Evolutionary conservation across 2,888 invertebrate genomes (phyloP).

Genomic region (Drosophila longiperda): DNA sequence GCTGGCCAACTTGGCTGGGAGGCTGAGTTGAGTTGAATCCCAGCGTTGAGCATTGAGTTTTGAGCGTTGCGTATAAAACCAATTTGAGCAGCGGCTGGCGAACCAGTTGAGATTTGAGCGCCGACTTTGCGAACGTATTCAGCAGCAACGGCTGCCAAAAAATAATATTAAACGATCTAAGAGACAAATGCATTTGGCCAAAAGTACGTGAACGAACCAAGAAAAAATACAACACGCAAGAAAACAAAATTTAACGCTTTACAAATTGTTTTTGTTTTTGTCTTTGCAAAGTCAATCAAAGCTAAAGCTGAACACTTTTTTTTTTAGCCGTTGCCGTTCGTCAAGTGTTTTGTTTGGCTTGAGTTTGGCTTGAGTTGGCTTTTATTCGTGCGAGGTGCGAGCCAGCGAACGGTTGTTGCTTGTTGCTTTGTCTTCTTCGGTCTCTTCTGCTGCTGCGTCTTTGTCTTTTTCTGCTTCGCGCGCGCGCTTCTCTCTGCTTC

Average conservation of each 20-base stretch:
- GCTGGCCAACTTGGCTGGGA: slow-evolving; percentile 26
- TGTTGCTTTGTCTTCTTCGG: slow-evolving; percentile 69
- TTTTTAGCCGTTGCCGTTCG: slow-evolving; percentile 24
- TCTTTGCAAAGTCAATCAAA: slow-evolving; percentile 39
- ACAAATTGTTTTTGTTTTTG: slow-evolving; percentile 26
- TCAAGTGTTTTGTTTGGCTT: slow-evolving; percentile 72
- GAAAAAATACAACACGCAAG: neutral
- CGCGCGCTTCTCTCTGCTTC: slow-evolving; percentile 28
- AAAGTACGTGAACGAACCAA: slow-evolving; percentile 36
- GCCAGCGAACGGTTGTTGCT: slow-evolving; percentile 77
- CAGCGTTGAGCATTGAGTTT: slow-evolving; percentile 23
- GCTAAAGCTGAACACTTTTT: slow-evolving; percentile 19
- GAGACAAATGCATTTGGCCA: slow-evolving; percentile 70
- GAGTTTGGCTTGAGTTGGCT: slow-evolving; percentile 28
- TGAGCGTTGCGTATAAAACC: slow-evolving; percentile 71
- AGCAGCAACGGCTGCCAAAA: slow-evolving; percentile 30
- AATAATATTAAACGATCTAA: slow-evolving; percentile 16
- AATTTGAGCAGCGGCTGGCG: slow-evolving; percentile 66
- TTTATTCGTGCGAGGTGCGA: slow-evolving; percentile 79
- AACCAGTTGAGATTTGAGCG: slow-evolving; percentile 81
- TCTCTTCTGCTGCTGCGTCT: slow-evolving; percentile 32
- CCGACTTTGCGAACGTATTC: slow-evolving; percentile 75
- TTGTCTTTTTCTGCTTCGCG: slow-evolving; percentile 55
- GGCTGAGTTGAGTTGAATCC: slow-evolving; percentile 17
- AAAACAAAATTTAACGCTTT: slow-evolving; percentile 3